A percentile compares a stretch with the other conserved stretches of the same genome.
phyloP scores from a whole-genome alignment of 2,888 invertebrate genomes.

The Xestia rhomboidea region DNA sequence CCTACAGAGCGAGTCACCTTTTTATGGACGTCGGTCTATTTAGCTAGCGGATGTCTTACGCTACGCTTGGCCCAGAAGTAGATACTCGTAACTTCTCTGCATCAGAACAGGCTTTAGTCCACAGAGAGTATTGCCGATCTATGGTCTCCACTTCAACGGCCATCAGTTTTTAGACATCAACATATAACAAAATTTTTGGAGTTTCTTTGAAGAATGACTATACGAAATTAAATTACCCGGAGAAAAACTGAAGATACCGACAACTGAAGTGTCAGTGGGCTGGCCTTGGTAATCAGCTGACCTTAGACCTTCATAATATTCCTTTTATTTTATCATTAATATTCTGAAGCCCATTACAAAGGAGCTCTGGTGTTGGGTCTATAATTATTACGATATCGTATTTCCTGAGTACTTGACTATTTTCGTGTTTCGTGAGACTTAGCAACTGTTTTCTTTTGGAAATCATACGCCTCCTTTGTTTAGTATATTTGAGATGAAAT shows the following conservation, averaged over 20 bases:
- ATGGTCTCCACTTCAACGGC: too few species aligned
- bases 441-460: conserved; percentile 28
- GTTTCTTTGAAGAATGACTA: neutral
- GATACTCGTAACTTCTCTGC: too few species aligned
- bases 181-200: too few species aligned
- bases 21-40: too few species aligned
- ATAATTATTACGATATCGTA: conserved; percentile 31
- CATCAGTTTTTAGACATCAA: too few species aligned
- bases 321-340: neutral
- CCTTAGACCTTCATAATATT: neutral
- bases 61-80: too few species aligned
- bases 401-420: conserved; percentile 11
- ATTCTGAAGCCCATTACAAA: conserved; percentile 14
- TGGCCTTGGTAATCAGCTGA: neutral
- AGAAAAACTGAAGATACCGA: neutral
- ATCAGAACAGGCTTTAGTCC: too few species aligned
- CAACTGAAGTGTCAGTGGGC: neutral
- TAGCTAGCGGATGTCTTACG: too few species aligned
- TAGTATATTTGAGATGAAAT: conserved; percentile 25
- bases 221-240: neutral
- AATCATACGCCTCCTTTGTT: conserved; percentile 26
- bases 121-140: too few species aligned
- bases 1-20: too few species aligned
- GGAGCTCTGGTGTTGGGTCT: neutral
- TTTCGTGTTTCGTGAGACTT: conserved; percentile 18